Evolutionary conservation across 1,140 invertebrate species (phyloP), one percentile per base, ranked within the genome.

Genomic region (Pomacea maculata): DNA sequence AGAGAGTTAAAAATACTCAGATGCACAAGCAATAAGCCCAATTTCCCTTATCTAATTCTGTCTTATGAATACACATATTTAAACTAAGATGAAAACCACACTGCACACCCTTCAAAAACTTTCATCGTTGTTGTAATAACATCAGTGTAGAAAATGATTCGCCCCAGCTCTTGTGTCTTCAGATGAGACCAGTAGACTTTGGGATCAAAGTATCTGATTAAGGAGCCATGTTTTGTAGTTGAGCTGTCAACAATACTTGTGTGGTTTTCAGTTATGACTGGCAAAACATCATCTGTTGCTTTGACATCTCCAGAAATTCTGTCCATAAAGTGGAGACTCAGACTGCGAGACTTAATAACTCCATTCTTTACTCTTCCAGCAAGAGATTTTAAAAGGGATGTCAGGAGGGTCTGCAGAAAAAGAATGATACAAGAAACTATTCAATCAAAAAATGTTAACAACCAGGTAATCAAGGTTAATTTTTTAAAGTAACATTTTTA

Each of bases 141-240:
- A 81, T 97, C 95, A 52, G 94, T 92, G 92, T 96, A 97, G 80
- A 98, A 94, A 1, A 98, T 94, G 57, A 96, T 91, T 34, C 95
- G 94, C 12, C 97, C 97, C 29, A 98, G 88, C 57, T 93, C 88
- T 78, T 94, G 92, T 0, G 96, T 95, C 82, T 93, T 93, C 17
- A 98, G 92, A 90, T 95, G 95, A 2, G 81, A 79, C 85, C 83
- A 87, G 84, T 90, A 91, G 14, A 67, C 77, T 83, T 68, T 92
- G 88, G 95, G 94, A 92, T 96, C 94, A 91, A 96, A 97, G 89
- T 96, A 96, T 82, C 94, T 93, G 29, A 94, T 92, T 12, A 84
- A 68, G 19, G 57, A 29, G 29, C 72, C 63, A 72, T 74, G 75
- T n/a, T 75, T 78, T n/a, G 74, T 8, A 0, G 6, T 65, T 25